These are phyloP conservation scores for Coelogynopora nodosa DNA, from an alignment of 2,888 invertebrate species.

Conservation along the genomic window DNA sequence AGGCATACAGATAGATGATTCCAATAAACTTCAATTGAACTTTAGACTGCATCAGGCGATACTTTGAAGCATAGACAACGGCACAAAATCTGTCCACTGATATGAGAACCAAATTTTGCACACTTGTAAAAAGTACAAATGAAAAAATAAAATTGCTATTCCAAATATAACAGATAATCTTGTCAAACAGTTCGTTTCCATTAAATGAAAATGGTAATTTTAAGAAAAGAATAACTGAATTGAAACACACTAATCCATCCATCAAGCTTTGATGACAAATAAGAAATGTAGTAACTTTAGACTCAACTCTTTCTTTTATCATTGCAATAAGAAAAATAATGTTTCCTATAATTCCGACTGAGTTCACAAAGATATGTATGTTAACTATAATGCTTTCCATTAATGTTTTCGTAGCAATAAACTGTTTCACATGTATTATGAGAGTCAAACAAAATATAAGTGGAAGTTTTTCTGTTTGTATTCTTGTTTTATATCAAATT, in stretches of 20 bases:
- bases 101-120: background rate
- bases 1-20: background rate
- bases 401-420: too few relatives aligned
- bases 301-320: background rate
- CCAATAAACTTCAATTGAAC: background rate
- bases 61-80: background rate
- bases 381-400: too few relatives aligned
- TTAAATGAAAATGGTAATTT: background rate
- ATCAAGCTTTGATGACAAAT: background rate
- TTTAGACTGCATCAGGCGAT: background rate
- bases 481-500: too few relatives aligned
- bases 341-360: background rate
- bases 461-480: too few relatives aligned
- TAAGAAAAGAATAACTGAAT: background rate
- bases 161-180: background rate
- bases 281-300: background rate
- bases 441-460: too few relatives aligned
- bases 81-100: background rate
- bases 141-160: background rate
- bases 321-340: background rate
- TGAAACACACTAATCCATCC: background rate
- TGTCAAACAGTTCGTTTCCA: background rate
- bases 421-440: too few relatives aligned
- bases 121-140: background rate
- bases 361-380: too few relatives aligned